Base-by-base conservation (phyloP, 2,888 invertebrate species). In the Synergus itoensis region DNA sequence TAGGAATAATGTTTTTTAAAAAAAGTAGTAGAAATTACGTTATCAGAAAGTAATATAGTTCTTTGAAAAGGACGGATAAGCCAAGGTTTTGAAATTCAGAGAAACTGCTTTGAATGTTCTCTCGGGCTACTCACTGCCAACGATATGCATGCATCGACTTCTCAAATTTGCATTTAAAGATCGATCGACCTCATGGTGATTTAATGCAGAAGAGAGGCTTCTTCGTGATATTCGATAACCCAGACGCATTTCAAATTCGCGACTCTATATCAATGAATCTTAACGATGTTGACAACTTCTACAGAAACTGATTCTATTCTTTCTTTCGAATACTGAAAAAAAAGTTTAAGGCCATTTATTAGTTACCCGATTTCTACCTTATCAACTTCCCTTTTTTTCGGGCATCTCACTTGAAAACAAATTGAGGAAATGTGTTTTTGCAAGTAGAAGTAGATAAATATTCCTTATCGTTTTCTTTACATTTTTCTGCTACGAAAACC, bases 141-240 rank as follows among this genome's bases (percentile, higher is more conserved):
- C 48, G 73, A 53, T 53, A 53, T 53, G 53, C 48, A 53, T 73
- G 53, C 73, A 73, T 73, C 16, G 40, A 53, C 8, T 73, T 53
- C 5, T 9, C 16, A 36, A 73, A 73, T 73, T 73, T 73, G 53
- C 73, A 73, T 73, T 36, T 36, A 16, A 73, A 69, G 69, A 36
- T 69, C 48, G 69, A 69, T 45, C 48, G 28, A 69, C 69, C 48
- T 69, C n/a, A 69, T 73, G 73, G 73, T 53, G 53, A 73, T 73
- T 73, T 73, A n/a, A 73, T 73, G 73, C 73, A 28, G 28, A 73
- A 53, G 36, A 40, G 53, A 36, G 73, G 53, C 48, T 53, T 73
- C 48, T 53, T 5, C 12, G 28, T 53, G 40, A 73, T 73, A 73
- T 73, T 65, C 64, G 41, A 65, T 65, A 65, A 65, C 64, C 36